Percentiles rank a stretch among this genome's conserved stretches.
Evolutionary conservation across 2,797 vertebrate species (phyloP).

Genomic region (Malurus splendens): DNA sequence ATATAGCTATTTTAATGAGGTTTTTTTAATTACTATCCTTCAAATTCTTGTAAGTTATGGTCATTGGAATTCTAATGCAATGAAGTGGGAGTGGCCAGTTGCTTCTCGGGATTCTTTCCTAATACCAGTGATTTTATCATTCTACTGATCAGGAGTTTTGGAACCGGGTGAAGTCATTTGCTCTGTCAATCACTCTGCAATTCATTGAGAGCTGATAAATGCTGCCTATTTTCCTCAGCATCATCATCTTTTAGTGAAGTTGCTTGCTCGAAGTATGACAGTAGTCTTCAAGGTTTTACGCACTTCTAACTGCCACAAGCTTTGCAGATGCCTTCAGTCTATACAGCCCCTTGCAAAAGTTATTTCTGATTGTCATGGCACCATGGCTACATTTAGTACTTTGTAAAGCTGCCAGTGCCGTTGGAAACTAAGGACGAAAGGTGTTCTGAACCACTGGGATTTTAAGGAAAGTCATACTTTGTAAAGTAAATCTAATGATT

Average conservation of each 20-base stretch:
- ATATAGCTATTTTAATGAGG: background rate
- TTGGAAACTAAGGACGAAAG: background rate
- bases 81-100: background rate
- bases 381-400: background rate
- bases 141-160: background rate
- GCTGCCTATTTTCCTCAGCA: background rate
- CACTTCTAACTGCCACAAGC: background rate
- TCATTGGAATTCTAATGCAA: background rate
- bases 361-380: background rate
- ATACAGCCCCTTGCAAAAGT: background rate
- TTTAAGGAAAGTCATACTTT: background rate
- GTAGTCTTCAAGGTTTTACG: background rate
- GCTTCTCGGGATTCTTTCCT: background rate
- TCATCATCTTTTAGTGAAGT: background rate
- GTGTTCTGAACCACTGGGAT: background rate
- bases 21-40: background rate
- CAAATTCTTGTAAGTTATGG: background rate
- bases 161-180: background rate
- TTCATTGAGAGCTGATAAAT: background rate
- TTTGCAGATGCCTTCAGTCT: background rate
- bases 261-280: background rate
- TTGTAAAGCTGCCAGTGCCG: background rate
- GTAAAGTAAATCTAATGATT: background rate
- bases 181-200: background rate
- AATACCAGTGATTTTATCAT: background rate